These are phyloP conservation scores for Neosalanx taihuensis DNA, from an alignment of 2,797 vertebrate species.

Conservation along the genomic window DNA sequence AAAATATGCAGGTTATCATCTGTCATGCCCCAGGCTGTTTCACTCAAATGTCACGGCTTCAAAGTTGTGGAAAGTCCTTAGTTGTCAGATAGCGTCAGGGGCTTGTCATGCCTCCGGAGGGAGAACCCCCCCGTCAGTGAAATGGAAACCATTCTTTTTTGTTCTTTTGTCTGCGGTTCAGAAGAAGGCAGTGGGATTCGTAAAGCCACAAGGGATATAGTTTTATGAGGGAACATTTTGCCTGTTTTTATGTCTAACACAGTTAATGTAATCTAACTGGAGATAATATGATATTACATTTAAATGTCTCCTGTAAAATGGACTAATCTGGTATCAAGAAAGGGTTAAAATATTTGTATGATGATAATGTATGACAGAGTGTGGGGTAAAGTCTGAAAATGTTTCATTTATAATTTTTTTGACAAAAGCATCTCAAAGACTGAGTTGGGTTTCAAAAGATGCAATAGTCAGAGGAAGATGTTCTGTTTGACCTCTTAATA, in stretches of 20 bases:
- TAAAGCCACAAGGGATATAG: neutral
- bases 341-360: too few species aligned
- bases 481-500: too few species aligned
- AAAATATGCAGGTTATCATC: conserved; percentile 23
- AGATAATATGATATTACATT: too few species aligned
- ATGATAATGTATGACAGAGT: too few species aligned
- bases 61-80: conserved; percentile 55
- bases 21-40: conserved; percentile 44
- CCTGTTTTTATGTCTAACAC: conserved; percentile 1
- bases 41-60: conserved; percentile 50
- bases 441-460: neutral
- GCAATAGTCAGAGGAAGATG: neutral
- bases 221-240: too few species aligned
- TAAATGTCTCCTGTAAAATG: too few species aligned
- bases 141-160: conserved; percentile 45
- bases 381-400: too few species aligned
- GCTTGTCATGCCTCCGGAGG: conserved; percentile 39
- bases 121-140: conserved; percentile 37
- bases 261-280: neutral
- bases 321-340: too few species aligned
- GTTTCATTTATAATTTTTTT: neutral
- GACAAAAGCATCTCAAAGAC: neutral
- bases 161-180: conserved; percentile 44
- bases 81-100: conserved; percentile 49
- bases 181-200: conserved; percentile 20